Percentiles rank a stretch among this genome's conserved stretches.
Conservation (phyloP, 1,140 invertebrate species). For the Lerema accius region DNA sequence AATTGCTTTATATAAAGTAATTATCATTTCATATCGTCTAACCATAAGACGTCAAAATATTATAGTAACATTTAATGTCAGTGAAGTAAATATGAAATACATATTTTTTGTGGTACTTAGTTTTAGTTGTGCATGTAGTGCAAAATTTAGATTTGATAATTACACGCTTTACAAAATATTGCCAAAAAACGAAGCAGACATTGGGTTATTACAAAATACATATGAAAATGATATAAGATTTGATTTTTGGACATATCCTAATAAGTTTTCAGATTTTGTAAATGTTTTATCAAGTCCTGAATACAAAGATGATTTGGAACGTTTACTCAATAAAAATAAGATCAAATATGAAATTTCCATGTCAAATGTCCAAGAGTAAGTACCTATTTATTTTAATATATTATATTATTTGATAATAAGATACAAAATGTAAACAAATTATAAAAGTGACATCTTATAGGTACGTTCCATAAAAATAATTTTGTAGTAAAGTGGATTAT, state of each 20-base stretch:
- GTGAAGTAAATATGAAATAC: slow-evolving; percentile 40
- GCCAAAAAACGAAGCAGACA: slow-evolving; percentile 53
- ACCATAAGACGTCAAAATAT: slow-evolving; percentile 8
- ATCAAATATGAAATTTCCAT: slow-evolving; percentile 54
- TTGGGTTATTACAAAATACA: slow-evolving; percentile 53
- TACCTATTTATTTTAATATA: slow-evolving; percentile 35
- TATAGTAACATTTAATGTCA: not conserved
- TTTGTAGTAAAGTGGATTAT: too few relatives aligned
- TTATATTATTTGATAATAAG: too few relatives aligned
- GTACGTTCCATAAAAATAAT: too few relatives aligned
- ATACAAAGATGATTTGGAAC: slow-evolving; percentile 54
- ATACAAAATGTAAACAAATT: slow-evolving; percentile 4
- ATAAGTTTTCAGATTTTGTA: slow-evolving; percentile 47
- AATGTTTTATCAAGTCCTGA: slow-evolving; percentile 59
- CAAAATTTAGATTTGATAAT: slow-evolving; percentile 60
- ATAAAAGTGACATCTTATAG: too few relatives aligned
- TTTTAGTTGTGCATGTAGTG: slow-evolving; percentile 29
- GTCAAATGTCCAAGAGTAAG: slow-evolving; percentile 71
- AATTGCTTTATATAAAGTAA: not conserved
- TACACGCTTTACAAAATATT: slow-evolving; percentile 61
- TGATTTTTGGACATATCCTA: slow-evolving; percentile 65
- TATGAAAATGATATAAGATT: slow-evolving; percentile 44
- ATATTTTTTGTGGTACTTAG: slow-evolving; percentile 37
- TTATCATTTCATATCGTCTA: slow-evolving; percentile 8
- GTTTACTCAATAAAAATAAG: slow-evolving; percentile 41